Base-by-base conservation (phyloP, 37 sponge, comb jelly and placozoan species). In the Bolinopsis microptera region DNA sequence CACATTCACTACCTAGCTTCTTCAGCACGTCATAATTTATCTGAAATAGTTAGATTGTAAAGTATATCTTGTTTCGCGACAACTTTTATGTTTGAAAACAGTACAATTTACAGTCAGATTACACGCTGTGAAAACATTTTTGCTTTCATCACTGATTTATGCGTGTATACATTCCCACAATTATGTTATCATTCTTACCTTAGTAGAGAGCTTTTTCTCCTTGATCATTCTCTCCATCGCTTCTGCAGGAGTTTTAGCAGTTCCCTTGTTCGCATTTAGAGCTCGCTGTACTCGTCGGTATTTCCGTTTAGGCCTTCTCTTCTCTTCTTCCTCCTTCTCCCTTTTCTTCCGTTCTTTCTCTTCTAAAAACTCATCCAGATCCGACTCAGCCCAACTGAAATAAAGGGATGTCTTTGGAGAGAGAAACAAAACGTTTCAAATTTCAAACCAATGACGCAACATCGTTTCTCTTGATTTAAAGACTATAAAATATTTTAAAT, bases 221-320 rank as follows among this genome's bases (percentile, higher is more conserved):
- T 96, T 96, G 0, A 98, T 94, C 97, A 98, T 97, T 92, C 93
- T 95, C 93, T 97, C 96, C 38, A 96, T 98, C 70, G 98, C 98
- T 41, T 98, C 98, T 0, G 97, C 98, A 23, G 97, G 97, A 27
- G 95, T 93, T 38, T 41, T 95, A 37, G 95, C 93, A n/a, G 96
- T 48, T n/a, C 90, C 90, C 39, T 39, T 41, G 18, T 22, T 39
- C 13, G 90, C 26, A 23, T 86, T 86, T 0, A 86, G 22, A 8
- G 67, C 67, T 24, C 90, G 24, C 90, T 86, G 48, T 24, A 33
- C 90, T 25, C 90, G 41, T 30, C 90, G 32, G 61, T 86, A 86
- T 34, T 86, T 86, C n/a, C 90, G 8, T 24, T 86, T 86, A 8
- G 90, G 90, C 13, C 36, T 24, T 1, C 61, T 1, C 2, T 38